Evolutionary conservation across 2,888 invertebrate genomes (phyloP).

Genomic region (Pasiphila rectangulata): DNA sequence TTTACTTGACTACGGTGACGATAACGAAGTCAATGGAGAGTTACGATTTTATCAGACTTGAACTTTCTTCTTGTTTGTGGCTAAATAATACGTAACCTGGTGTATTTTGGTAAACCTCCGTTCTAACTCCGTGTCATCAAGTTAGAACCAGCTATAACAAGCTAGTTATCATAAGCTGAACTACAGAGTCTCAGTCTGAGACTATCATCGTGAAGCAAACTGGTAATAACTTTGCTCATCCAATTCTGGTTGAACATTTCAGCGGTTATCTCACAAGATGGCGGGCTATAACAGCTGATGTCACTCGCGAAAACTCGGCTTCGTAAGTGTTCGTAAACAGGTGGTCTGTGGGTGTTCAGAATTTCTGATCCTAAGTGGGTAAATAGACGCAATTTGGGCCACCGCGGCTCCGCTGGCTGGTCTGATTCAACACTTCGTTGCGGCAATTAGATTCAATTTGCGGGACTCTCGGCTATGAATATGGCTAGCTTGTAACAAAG

Average conservation of each 20-base stretch:
- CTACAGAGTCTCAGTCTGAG: constrained; percentile 14
- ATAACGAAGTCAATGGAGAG: no score
- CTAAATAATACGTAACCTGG: no score
- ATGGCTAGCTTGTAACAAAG: constrained; percentile 63
- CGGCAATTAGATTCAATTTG: constrained; percentile 79
- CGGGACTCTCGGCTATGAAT: constrained; percentile 61
- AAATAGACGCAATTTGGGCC: constrained; percentile 76
- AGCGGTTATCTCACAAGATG: constrained; percentile 34
- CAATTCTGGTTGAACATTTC: constrained; percentile 27
- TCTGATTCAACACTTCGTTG: constrained; percentile 79
- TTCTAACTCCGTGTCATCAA: constrained; percentile 14
- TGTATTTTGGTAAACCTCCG: no score
- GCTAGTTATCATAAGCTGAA: constrained; percentile 19
- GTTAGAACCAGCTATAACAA: constrained; percentile 21
- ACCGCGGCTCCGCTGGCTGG: constrained; percentile 49
- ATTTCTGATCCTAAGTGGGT: constrained; percentile 66
- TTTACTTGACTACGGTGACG: no score
- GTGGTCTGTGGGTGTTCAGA: constrained; percentile 69
- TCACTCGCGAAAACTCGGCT: constrained; percentile 53
- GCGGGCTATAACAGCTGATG: constrained; percentile 50
- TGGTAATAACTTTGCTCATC: constrained; percentile 27
- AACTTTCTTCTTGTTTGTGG: no score
- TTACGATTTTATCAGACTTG: no score
- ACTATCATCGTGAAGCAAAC: constrained; percentile 21
- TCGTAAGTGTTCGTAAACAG: constrained; percentile 67